Evolutionary conservation across 2,888 invertebrate genomes (phyloP), one percentile per base, ranked within the genome.

Genomic region (Amiota minor): DNA sequence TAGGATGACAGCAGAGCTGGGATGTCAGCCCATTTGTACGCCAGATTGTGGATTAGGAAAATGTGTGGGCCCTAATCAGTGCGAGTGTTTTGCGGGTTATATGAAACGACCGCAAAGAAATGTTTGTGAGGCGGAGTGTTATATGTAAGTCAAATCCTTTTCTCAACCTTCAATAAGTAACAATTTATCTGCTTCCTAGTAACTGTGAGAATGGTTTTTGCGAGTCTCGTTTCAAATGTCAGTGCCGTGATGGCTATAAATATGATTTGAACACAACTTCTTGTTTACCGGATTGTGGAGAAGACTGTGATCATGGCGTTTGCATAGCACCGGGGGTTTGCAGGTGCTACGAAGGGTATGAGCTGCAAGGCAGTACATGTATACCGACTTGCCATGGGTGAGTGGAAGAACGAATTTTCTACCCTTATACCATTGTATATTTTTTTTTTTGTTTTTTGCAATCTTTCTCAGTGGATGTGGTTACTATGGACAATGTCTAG

Each of bases 321-420:
- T 94, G 93, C 83, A 90, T 91, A 6, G 91, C 91, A 0, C 93
- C 93, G 0, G 92, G 92, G 65, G 87, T 91, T 1, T 94, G 94
- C 83, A 90, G 89, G 55, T 94, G 94, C 80, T 90, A 90, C n/a
- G 85, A 90, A 14, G 93, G 93, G 0, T 93, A 90, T 79, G 87
- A 89, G 16, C 87, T 89, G 67, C 74, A 72, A 2, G 85, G 77
- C 20, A 77, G 76, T 53, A 81, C 78, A 45, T 91, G 91, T 75
- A 78, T 80, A 53, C 89, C 90, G 0, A 80, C 84, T 35, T 91
- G 90, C 77, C 78, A 80, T 23, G 14, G 18, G 12, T 14, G 64
- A 35, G 35, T 35, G 23, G 23, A 23, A 23, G 2, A 2, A 35
- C 6, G 35, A 9, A 46, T 8, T 2, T 20, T 16, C n/a, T 8